Evolutionary conservation across 2,113 vertebrate genomes (phyloP), one percentile per base, ranked within the genome.

Genomic region (Lichenostomus cassidix): DNA sequence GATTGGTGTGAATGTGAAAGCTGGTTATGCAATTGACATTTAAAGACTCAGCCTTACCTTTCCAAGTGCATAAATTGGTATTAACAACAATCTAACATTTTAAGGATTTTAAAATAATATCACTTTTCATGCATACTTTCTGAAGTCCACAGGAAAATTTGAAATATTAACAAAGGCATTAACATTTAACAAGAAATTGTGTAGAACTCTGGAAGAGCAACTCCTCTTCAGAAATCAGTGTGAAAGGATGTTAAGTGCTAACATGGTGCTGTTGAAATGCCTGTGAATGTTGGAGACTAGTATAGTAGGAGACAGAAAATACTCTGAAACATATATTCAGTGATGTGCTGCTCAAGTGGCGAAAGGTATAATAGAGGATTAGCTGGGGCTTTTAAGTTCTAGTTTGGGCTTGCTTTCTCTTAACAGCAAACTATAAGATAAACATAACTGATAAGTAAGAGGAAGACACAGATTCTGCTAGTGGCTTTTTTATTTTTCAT

Each of bases 41-140:
- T 63, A 53, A 56, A 62, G 33, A 27, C n/a, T 67, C 13, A 69
- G 18, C 62, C 11, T 65, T 82, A 62, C 17, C 22, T 49, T 62
- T 75, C 15, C 29, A 25, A 44, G 15, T n/a, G 35, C 22, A 24
- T 74, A 65, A 58, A n/a, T 68, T 73, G 27, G 41, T 76, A 25
- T 60, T 69, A 46, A 75, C 15, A 68, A 0, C 47, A 56, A 35
- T 15, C 39, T 56, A 73, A n/a, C 7, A 7, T 47, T 60, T 65
- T n/a, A 62, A 60, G 21, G 24, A 27, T 69, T 70, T 77, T 67
- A 31, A 46, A 71, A 46, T 11, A 70, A 4, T 37, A 17, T 15
- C 0, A 1, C 7, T 63, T 59, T 46, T 83, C 23, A 9, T 16
- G 13, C 2, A 0, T 73, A 15, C 21, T 37, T 27, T 12, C 69